phyloP scores from a whole-genome alignment of 2,888 invertebrate genomes.

The Deroplatys truncata region DNA sequence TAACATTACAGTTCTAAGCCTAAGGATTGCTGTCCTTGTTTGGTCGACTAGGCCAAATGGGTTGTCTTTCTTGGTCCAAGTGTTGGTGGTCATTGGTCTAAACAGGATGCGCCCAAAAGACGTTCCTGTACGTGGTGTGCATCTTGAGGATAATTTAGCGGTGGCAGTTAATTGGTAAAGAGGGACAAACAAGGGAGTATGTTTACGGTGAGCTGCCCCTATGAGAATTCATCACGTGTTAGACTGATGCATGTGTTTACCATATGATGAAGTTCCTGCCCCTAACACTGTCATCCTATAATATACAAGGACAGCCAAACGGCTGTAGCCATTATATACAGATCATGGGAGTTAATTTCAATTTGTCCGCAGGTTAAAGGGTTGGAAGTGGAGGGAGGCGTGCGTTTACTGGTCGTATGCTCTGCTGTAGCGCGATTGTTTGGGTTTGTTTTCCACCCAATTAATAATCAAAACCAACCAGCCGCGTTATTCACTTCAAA shows the following conservation, averaged over 20 bases:
- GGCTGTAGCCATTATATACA: conserved; percentile 3
- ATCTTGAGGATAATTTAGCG: too few species aligned
- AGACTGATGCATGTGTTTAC: background rate
- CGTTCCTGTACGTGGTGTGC: too few species aligned
- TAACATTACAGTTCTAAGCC: too few species aligned
- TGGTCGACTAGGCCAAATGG: too few species aligned
- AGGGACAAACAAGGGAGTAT: background rate
- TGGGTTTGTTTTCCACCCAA: conserved; percentile 17
- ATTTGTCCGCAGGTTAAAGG: conserved; percentile 19
- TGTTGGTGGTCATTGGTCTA: too few species aligned
- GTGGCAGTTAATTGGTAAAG: background rate
- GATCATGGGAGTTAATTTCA: conserved; percentile 24
- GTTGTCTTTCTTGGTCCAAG: too few species aligned
- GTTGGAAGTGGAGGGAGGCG: background rate
- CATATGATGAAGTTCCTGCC: background rate
- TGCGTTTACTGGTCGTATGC: background rate
- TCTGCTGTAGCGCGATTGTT: conserved; percentile 1
- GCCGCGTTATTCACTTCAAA: background rate
- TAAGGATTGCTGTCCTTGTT: too few species aligned
- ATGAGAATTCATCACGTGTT: background rate
- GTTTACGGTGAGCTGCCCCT: background rate
- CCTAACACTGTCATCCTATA: background rate
- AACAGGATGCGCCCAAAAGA: too few species aligned
- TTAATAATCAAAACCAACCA: conserved; percentile 7
- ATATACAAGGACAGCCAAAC: background rate